Evolutionary conservation across 1,140 invertebrate species (phyloP), one percentile per base, ranked within the genome.

Genomic region (Zelostemma sp.): DNA sequence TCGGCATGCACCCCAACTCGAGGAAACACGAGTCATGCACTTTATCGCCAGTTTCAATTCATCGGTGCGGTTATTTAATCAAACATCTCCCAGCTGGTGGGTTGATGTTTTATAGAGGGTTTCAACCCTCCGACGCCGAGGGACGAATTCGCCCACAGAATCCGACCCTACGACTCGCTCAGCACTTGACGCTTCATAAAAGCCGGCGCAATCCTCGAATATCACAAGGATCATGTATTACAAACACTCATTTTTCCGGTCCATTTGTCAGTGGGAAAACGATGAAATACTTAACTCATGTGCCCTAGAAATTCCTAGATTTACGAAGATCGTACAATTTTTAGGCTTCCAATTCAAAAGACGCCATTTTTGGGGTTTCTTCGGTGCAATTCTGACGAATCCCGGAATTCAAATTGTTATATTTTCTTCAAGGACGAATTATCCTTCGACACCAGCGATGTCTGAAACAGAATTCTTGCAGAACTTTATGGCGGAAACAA

Each of bases 21-120:
- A 49, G 72, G 71, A 79, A 76, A 79, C 73, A 77, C 80, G 71
- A 85, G 80, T 85, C 81, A 83, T 80, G 76, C 75, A 82, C 77
- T 84, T 82, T 80, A 81, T 83, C 80, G 77, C 65, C 74, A 58
- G 68, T 80, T 85, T 85, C 82, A 83, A 85, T 85, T 85, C 81
- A 84, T 84, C 78, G 78, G 72, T 80, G 80, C 40, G 83, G 83
- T 85, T 83, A 84, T 85, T 85, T 85, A 84, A 85, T 85, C 82
- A 83, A 85, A 84, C 80, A 83, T 82, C 78, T 76, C 72, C 56
- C 70, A 56, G 63, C 51, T 65, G 74, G 68, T 72, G 68, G 46
- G 55, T 68, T 63, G 58, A 65, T 56, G 56, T 35, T 54, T 61
- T 72, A 69, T 45, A 43, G 38, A 72, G 80, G 80, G 74, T 25